A percentile compares a stretch with the other conserved stretches of the same genome.
Evolutionary conservation across 1,140 invertebrate species (phyloP).

Genomic region (Halesus radiatus): DNA sequence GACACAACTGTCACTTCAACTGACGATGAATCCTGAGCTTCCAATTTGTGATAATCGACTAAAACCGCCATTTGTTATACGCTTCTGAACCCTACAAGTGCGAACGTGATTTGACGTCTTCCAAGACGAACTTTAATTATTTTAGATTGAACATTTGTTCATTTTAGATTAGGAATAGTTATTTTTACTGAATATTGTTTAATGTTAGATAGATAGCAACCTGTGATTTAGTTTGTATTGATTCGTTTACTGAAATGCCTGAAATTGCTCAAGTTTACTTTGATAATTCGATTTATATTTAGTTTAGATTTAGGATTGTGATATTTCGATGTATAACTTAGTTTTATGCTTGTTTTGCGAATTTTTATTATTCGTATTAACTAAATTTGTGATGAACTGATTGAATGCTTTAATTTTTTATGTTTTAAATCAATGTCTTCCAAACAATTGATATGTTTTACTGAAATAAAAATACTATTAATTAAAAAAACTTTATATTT

Average conservation of each 20-base stretch:
- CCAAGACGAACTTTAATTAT: conserved; percentile 25
- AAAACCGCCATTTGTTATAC: conserved; percentile 22
- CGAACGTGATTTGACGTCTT: conserved; percentile 29
- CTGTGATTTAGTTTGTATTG: conserved; percentile 54
- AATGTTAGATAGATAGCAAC: conserved; percentile 19
- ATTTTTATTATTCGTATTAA: conserved; percentile 32
- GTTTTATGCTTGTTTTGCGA: background rate
- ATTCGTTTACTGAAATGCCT: conserved; percentile 48
- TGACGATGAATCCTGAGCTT: conserved; percentile 19
- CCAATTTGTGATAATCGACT: conserved; percentile 42
- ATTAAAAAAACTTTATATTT: background rate
- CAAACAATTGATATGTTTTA: conserved; percentile 35
- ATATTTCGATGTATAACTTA: conserved; percentile 15
- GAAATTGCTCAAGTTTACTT: conserved; percentile 50
- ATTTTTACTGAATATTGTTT: conserved; percentile 14
- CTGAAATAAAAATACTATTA: background rate
- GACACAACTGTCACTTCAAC: background rate
- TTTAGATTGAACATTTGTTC: conserved; percentile 5
- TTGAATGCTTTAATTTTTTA: conserved; percentile 50
- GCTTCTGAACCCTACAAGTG: background rate
- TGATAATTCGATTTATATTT: background rate
- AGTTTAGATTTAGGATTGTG: conserved; percentile 10
- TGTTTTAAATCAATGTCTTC: conserved; percentile 50
- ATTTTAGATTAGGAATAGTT: conserved; percentile 25
- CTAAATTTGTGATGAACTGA: conserved; percentile 38